Conservation (phyloP, 2,113 vertebrate genomes). For the Apistogramma diplotaenia region DNA sequence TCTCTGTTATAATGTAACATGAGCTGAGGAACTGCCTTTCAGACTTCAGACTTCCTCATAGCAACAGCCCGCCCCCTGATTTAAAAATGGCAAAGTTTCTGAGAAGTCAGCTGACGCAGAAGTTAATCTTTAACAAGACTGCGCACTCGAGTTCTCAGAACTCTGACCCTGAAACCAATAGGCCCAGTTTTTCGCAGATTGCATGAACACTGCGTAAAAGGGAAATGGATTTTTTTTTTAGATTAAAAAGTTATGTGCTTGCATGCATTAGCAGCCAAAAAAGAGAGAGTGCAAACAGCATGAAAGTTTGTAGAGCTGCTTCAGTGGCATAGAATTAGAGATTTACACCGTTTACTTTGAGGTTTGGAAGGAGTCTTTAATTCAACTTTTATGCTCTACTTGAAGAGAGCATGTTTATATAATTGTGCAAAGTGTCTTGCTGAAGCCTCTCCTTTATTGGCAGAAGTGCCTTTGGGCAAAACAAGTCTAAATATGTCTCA, state of each 20-base stretch:
- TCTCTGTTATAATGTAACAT: constrained; percentile 32
- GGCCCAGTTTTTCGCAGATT: not conserved
- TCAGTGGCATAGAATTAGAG: constrained; percentile 1
- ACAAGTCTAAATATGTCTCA: not conserved
- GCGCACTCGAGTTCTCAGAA: constrained; percentile 41
- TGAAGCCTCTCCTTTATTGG: not conserved
- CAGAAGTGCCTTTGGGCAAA: not conserved
- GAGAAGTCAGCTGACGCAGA: constrained; percentile 70
- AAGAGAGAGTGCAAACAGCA: not conserved
- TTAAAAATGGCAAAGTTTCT: constrained; percentile 72
- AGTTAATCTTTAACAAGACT: constrained; percentile 57
- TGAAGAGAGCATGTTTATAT: constrained; percentile 1
- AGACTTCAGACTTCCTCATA: constrained; percentile 55
- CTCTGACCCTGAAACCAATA: constrained; percentile 26
- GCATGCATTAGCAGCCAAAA: not conserved
- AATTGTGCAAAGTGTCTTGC: not conserved
- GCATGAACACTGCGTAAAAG: not conserved
- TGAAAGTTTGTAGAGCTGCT: not conserved
- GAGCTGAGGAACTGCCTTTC: constrained; percentile 22
- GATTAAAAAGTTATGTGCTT: not conserved
- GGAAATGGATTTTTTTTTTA: not conserved
- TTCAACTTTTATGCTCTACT: not conserved
- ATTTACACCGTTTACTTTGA: not conserved
- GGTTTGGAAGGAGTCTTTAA: constrained; percentile 2
- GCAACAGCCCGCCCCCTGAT: constrained; percentile 65